Percentiles rank a stretch among this genome's conserved stretches.
These are phyloP conservation scores for Neotragus moschatus DNA, from an alignment of 2,113 vertebrate species.

Conservation along the genomic window DNA sequence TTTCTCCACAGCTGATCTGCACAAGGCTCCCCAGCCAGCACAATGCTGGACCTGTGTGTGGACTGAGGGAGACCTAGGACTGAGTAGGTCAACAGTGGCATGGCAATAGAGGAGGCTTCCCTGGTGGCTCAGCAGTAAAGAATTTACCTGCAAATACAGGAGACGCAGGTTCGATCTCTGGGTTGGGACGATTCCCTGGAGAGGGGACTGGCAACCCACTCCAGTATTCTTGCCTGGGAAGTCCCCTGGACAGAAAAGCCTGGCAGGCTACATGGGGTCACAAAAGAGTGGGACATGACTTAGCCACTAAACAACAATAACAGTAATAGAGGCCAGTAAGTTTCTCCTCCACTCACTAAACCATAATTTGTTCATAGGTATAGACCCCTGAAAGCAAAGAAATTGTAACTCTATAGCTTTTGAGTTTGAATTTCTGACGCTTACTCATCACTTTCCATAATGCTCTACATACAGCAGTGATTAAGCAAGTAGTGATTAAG, in stretches of 20 bases:
- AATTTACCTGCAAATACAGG: not conserved
- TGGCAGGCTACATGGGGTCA: not conserved
- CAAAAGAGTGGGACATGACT: not conserved
- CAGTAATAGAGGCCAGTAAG: not conserved
- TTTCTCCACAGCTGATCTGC: not conserved
- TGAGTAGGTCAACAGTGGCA: not conserved
- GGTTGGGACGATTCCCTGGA: not conserved
- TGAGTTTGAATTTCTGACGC: not conserved
- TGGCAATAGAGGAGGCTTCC: not conserved
- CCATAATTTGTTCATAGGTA: not conserved
- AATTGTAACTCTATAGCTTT: not conserved
- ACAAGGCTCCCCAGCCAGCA: not conserved
- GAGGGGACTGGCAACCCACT: not conserved
- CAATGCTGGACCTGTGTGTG: not conserved
- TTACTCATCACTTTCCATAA: not conserved
- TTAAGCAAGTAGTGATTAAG: not conserved
- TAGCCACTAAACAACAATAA: not conserved
- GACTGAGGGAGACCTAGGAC: not conserved
- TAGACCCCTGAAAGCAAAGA: not conserved
- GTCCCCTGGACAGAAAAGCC: not conserved
- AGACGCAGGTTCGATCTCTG: rapidly evolving
- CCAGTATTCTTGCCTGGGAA: not conserved
- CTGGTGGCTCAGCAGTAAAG: not conserved
- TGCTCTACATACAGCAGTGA: not conserved
- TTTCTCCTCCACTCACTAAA: not conserved